Conservation (phyloP, 1,140 invertebrate genomes). For the Lordiphosa collinella region DNA sequence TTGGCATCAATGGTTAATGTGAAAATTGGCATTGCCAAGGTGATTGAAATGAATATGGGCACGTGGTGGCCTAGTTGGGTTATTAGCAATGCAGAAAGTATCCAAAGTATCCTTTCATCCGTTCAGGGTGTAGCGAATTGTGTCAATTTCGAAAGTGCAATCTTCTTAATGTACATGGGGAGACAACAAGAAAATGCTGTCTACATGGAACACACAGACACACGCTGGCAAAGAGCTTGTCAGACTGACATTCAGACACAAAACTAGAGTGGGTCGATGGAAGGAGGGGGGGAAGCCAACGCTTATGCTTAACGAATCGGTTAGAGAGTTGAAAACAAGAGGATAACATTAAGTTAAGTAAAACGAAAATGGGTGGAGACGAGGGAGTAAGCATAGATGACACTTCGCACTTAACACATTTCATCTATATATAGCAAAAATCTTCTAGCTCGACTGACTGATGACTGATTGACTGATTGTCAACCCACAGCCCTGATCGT, state of each 20-base stretch:
- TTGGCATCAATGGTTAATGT: conserved; percentile 69
- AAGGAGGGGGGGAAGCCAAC: background rate
- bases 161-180: conserved; percentile 70
- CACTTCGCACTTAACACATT: no score
- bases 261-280: background rate
- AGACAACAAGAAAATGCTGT: conserved; percentile 23
- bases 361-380: no score
- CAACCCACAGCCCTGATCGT: no score
- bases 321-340: conserved; percentile 9
- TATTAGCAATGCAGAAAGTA: conserved; percentile 53
- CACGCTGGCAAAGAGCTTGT: conserved; percentile 18
- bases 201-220: conserved; percentile 30
- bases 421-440: no score
- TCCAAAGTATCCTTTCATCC: conserved; percentile 10
- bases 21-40: conserved; percentile 56
- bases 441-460: no score
- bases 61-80: conserved; percentile 61
- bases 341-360: background rate
- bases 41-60: conserved; percentile 64
- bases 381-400: no score
- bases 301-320: conserved; percentile 10
- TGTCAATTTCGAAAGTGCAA: conserved; percentile 72
- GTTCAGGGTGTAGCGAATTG: conserved; percentile 41
- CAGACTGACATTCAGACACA: conserved; percentile 7
- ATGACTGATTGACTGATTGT: no score